Evolutionary conservation across 2,888 invertebrate species (phyloP).

Genomic region (Matsumyia berberina): DNA sequence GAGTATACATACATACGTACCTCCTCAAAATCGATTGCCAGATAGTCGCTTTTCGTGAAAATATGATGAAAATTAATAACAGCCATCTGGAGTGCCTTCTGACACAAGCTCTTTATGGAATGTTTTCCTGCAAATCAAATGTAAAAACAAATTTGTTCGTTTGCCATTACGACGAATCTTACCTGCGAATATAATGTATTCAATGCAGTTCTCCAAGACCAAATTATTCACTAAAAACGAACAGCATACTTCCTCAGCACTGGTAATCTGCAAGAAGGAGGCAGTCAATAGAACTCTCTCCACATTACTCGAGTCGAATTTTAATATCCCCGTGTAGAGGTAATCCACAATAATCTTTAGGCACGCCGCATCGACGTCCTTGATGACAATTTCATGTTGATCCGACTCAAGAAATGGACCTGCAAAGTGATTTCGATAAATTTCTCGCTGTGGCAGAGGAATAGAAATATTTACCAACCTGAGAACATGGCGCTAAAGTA

Average conservation of each 20-base stretch:
- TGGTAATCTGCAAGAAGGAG: slow-evolving; percentile 78
- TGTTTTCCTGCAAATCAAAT: slow-evolving; percentile 60
- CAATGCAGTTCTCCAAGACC: slow-evolving; percentile 78
- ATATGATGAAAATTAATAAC: slow-evolving; percentile 61
- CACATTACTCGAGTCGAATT: slow-evolving; percentile 77
- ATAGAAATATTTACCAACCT: slow-evolving; percentile 65
- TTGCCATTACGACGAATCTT: not conserved
- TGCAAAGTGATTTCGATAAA: slow-evolving; percentile 25
- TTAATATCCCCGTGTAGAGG: slow-evolving; percentile 78
- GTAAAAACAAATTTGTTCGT: not conserved
- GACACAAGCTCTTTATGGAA: slow-evolving; percentile 49
- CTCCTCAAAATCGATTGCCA: slow-evolving; percentile 67
- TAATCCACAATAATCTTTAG: slow-evolving; percentile 78
- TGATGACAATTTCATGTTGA: slow-evolving; percentile 77
- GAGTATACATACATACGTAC: slow-evolving; percentile 19
- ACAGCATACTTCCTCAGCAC: slow-evolving; percentile 78
- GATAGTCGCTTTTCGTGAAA: slow-evolving; percentile 57
- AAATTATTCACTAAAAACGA: slow-evolving; percentile 76
- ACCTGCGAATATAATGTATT: slow-evolving; percentile 79
- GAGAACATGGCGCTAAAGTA: slow-evolving; percentile 80
- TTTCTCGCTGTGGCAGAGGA: not conserved
- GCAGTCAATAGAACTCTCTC: slow-evolving; percentile 78
- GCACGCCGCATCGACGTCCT: slow-evolving; percentile 77
- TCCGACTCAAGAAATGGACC: slow-evolving; percentile 79
- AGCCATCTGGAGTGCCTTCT: slow-evolving; percentile 54